Base-by-base conservation (phyloP, 1,140 invertebrate genomes). In the Marisa cornuarietis region DNA sequence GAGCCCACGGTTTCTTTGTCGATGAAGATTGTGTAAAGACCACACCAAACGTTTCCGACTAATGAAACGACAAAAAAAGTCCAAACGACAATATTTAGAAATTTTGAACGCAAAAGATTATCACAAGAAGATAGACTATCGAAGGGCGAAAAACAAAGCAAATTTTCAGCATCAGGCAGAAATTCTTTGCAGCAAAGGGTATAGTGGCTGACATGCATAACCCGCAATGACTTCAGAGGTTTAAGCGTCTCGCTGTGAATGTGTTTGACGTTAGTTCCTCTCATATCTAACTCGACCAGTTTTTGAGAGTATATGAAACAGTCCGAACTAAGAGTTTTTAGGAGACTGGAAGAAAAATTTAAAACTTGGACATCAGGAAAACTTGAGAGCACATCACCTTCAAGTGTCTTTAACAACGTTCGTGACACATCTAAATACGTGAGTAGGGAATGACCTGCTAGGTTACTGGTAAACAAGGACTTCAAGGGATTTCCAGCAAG, bases 131-230 rank as follows among this genome's bases (percentile, higher is more conserved):
- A 58, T 14, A 58, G 16, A 11, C 1, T 9, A 18, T 58, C 54
- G 1, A 18, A 11, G 54, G 54, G 11, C 11, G 54, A 58, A 9
- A 58, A 58, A 18, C 54, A 58, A 58, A 4, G 54, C 54, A 58
- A 58, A 18, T 74, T 18, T 16, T 81, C 79, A 26, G 68, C 20
- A 16, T 31, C 8, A 20, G 81, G 81, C 76, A 78, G 81, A 14
- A 79, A 31, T 26, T 49, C 49, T 62, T 52, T 31, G 68, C 84
- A 85, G 54, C 84, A 85, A 52, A 85, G 52, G 9, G 65, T 68
- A 42, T 75, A 84, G 0, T 58, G 52, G 66, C 82, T 83, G n/a
- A 78, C 69, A 22, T 73, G 58, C 0, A 84, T 71, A 18, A n/a
- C 1, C 42, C 71, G n/a, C 22, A 84, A 65, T 13, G 49, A 51